Base-by-base conservation (phyloP, 1,140 invertebrate species). In the Bombus haemorrhoidalis region DNA sequence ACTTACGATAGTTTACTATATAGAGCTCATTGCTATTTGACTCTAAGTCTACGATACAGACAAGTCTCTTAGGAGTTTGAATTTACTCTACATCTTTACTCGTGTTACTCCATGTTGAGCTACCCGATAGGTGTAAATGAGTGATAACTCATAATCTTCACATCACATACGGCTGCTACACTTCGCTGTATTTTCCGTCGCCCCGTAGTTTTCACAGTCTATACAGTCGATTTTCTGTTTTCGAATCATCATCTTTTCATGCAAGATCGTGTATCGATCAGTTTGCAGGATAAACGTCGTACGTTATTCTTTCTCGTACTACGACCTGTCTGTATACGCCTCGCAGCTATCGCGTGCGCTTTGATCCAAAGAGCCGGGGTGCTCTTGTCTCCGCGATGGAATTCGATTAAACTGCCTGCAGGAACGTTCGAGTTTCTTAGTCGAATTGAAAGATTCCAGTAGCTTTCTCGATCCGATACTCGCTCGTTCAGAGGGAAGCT, bases 401-500 rank as follows among this genome's bases (percentile, higher is more conserved):
- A 94, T 94, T 94, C 93, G 92, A 94, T 94, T 93, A 93, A 89
- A 92, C 78, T 88, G 90, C 83, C 86, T 90, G 87, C 64, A 83
- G 74, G 75, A 79, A 77, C 88, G 87, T 90, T 89, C 87, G 89
- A 92, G 90, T 92, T 93, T 91, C 92, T 93, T 91, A 91, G 88
- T 90, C 85, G 86, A 91, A 94, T 92, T 91, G 87, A 85, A 90
- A 91, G 91, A 91, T 92, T 91, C 91, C 86, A 72, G 76, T 72
- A 81, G 85, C 88, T 82, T 68, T 83, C 47, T 39, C 57, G 57
- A 47, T n/a, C 64, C 77, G 85, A 72, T 64, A 80, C 72, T 15
- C 10, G 18, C 47, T 53, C 77, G 53, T 37, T 18, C 68, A 32
- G 53, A 28, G 37, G 68, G 34, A 83, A 80, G 77, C 83, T 89